Conservation (phyloP, 2,888 invertebrate genomes). For the Gymnosoma rotundatum region DNA sequence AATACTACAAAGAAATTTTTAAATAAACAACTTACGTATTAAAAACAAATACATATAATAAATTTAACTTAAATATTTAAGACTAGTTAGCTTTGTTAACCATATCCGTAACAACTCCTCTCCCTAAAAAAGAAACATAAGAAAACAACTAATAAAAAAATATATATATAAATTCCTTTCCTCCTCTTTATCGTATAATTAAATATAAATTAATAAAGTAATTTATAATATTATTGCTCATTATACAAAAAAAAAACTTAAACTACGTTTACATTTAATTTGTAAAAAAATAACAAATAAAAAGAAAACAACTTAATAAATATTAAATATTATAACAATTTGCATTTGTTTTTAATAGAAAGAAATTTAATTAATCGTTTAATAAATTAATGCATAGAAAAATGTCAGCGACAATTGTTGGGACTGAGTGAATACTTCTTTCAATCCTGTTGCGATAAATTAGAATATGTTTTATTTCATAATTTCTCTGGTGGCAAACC, state of each 20-base stretch:
- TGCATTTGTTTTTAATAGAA: constrained; percentile 17
- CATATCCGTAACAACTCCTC: constrained; percentile 35
- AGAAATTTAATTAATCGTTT: constrained; percentile 17
- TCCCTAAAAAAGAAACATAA: background rate
- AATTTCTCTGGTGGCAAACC: too few species aligned
- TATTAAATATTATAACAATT: constrained; percentile 59
- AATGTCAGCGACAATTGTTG: background rate
- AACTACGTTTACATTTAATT: constrained; percentile 66
- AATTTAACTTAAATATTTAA: constrained; percentile 58
- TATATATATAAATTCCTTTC: constrained; percentile 40
- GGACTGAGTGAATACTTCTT: too few species aligned
- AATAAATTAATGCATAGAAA: background rate
- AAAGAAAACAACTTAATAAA: constrained; percentile 61
- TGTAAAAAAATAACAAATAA: constrained; percentile 55
- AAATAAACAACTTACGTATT: background rate
- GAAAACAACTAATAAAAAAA: constrained; percentile 25
- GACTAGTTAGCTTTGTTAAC: constrained; percentile 70
- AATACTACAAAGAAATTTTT: constrained; percentile 53
- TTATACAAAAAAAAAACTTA: constrained; percentile 47
- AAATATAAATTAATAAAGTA: constrained; percentile 45
- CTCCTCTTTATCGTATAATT: constrained; percentile 49
- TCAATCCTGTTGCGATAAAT: too few species aligned
- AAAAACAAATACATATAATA: constrained; percentile 21
- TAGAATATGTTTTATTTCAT: too few species aligned
- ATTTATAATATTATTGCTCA: constrained; percentile 61